Evolutionary conservation across 2,797 vertebrate species (phyloP).

Genomic region (Eulemur coronatus): DNA sequence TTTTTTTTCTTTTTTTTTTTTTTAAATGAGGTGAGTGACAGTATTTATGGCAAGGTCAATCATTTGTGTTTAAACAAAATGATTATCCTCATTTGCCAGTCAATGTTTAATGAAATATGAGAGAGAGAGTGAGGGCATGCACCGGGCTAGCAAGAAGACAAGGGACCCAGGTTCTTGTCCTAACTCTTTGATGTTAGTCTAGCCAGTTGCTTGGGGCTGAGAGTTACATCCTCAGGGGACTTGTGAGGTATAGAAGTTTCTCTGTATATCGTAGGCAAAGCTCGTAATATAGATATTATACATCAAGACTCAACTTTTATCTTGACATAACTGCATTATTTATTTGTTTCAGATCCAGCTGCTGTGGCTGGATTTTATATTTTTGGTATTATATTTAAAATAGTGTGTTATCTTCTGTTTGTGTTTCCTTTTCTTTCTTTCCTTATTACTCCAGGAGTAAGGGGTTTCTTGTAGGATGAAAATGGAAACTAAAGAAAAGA

Average conservation of each 20-base stretch:
- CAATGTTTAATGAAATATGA: background rate
- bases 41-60: background rate
- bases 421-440: background rate
- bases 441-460: background rate
- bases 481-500: conserved; percentile 47
- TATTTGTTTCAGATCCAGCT: background rate
- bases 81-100: background rate
- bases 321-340: background rate
- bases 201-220: background rate
- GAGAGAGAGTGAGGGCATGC: background rate
- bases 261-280: background rate
- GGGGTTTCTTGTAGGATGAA: conserved; percentile 31
- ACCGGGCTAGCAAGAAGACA: background rate
- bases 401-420: background rate
- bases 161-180: background rate
- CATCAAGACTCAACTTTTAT: background rate
- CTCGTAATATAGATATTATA: background rate
- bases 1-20: background rate
- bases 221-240: background rate
- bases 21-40: background rate
- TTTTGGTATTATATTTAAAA: background rate
- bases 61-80: background rate
- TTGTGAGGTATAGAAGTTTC: background rate
- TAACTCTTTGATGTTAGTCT: background rate
- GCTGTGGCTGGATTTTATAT: background rate